Evolutionary conservation across 2,888 invertebrate species (phyloP).

Genomic region (Monopis laevigella): DNA sequence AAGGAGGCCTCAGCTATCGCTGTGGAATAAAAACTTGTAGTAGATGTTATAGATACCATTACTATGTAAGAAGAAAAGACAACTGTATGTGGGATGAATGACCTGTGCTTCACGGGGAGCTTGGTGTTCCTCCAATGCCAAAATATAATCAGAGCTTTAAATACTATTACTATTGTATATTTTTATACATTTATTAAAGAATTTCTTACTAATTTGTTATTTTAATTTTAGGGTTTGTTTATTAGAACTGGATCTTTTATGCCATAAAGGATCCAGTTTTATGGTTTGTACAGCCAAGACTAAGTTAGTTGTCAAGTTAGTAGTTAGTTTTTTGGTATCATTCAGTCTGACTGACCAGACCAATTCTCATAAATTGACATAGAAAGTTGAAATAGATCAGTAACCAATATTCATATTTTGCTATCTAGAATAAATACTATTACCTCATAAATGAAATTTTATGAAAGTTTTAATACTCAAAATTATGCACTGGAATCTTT

Average conservation of each 20-base stretch:
- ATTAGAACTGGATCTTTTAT: background rate
- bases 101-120: constrained; percentile 28
- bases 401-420: too few species aligned
- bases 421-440: too few species aligned
- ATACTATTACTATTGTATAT: background rate
- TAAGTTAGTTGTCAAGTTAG: too few species aligned
- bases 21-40: constrained; percentile 97
- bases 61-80: constrained; percentile 84
- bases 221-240: background rate
- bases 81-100: constrained; percentile 85
- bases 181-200: constrained; percentile 8
- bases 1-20: constrained; percentile 76
- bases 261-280: background rate
- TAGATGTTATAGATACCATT: constrained; percentile 88
- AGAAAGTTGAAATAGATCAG: too few species aligned
- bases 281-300: too few species aligned
- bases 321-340: too few species aligned
- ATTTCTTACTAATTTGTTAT: background rate
- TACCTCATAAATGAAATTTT: too few species aligned
- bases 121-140: background rate
- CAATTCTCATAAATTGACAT: too few species aligned
- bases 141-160: constrained; percentile 5
- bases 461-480: too few species aligned
- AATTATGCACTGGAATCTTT: too few species aligned
- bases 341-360: background rate